These are phyloP conservation scores for Heteropelma amictum DNA, from an alignment of 2,888 invertebrate species.

Conservation along the genomic window DNA sequence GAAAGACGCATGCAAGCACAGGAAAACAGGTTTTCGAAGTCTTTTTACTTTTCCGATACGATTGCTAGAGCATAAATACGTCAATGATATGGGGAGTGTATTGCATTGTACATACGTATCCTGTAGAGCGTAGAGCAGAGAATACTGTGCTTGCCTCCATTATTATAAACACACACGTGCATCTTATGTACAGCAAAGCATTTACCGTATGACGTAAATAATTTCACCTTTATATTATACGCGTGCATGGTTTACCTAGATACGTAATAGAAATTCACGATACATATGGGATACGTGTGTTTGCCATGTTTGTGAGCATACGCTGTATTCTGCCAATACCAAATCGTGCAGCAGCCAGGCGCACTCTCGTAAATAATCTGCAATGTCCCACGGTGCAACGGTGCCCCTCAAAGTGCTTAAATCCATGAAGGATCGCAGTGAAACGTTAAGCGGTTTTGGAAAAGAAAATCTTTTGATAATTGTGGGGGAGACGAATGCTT, in stretches of 20 bases:
- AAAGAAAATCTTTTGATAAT: slow-evolving; percentile 8
- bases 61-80: too few species aligned
- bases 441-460: slow-evolving; percentile 5
- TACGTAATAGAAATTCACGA: slow-evolving; percentile 1
- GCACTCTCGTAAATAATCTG: slow-evolving; percentile 45
- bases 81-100: too few species aligned
- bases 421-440: slow-evolving; percentile 15
- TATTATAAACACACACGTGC: slow-evolving; percentile 14
- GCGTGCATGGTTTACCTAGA: background rate
- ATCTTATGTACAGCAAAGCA: slow-evolving; percentile 1
- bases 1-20: too few species aligned
- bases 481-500: slow-evolving; percentile 5
- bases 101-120: background rate
- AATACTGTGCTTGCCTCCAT: background rate
- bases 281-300: slow-evolving; percentile 21
- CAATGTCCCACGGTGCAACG: background rate
- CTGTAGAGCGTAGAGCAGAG: background rate
- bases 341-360: background rate
- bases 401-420: slow-evolving; percentile 9
- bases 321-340: slow-evolving; percentile 21
- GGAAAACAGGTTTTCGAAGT: too few species aligned
- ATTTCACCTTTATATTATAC: background rate
- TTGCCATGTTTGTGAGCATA: background rate
- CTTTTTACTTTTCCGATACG: too few species aligned
- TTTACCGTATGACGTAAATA: background rate